Percentiles rank a stretch among this genome's conserved stretches.
Conservation (phyloP, 2,888 invertebrate genomes). For the Apamea epomidion region DNA sequence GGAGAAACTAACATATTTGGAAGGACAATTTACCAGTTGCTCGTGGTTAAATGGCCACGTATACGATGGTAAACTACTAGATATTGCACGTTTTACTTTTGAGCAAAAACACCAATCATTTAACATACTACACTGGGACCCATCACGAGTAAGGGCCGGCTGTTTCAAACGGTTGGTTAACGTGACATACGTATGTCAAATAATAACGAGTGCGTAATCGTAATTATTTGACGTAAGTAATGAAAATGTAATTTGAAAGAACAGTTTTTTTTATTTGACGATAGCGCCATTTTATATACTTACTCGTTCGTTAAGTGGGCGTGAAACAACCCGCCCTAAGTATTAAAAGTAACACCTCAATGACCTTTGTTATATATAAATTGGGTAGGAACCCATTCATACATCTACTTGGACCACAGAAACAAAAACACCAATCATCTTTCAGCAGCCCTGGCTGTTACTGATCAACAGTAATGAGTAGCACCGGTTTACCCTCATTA, state of each 20-base stretch:
- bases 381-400: neutral
- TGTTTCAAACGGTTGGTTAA: no score
- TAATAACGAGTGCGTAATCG: no score
- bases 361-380: no score
- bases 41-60: neutral
- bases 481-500: constrained; percentile 13
- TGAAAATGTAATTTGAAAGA: no score
- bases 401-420: neutral
- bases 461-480: neutral
- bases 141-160: neutral
- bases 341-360: neutral
- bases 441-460: neutral
- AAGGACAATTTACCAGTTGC: neutral
- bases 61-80: neutral
- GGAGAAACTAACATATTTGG: neutral
- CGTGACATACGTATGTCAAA: no score
- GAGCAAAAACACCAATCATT: neutral
- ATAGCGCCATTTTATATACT: no score
- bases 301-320: no score
- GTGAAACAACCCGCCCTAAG: no score
- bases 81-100: no score
- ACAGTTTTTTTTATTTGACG: no score
- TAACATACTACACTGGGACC: neutral
- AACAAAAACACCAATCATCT: constrained; percentile 16
- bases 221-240: no score